These are phyloP conservation scores for Bombus pascuorum DNA, from an alignment of 1,140 invertebrate species.

Conservation along the genomic window DNA sequence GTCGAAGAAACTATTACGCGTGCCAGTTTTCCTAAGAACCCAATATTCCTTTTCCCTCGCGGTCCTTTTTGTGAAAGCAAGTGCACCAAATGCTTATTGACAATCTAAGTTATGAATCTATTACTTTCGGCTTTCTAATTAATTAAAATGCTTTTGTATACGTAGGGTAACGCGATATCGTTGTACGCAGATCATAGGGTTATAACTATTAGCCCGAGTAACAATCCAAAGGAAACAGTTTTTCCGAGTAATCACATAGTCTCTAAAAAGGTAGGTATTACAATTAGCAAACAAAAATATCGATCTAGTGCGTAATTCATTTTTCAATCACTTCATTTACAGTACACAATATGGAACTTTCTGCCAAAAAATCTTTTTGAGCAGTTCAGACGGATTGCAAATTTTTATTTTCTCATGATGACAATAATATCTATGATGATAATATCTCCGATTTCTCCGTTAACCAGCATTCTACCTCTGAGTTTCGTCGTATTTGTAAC, in stretches of 20 bases:
- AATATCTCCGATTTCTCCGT: conserved; percentile 90
- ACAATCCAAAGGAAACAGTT: conserved; percentile 77
- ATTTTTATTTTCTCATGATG: conserved; percentile 92
- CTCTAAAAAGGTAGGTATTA: conserved; percentile 83
- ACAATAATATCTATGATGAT: conserved; percentile 86
- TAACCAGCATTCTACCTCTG: conserved; percentile 89
- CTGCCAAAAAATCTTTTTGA: conserved; percentile 92
- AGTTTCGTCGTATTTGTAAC: conserved; percentile 91
- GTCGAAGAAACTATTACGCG: not conserved
- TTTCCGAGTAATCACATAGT: conserved; percentile 84
- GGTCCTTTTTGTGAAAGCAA: conserved; percentile 36
- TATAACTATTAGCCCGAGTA: conserved; percentile 83
- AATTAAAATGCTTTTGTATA: conserved; percentile 5
- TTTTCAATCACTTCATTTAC: conserved; percentile 57
- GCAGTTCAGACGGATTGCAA: conserved; percentile 92
- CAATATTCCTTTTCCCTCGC: not conserved
- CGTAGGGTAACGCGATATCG: conserved; percentile 84
- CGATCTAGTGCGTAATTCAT: not conserved
- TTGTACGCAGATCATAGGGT: conserved; percentile 82
- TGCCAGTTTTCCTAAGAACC: conserved; percentile 1
- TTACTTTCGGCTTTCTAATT: not conserved
- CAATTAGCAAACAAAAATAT: not conserved
- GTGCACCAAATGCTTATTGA: not conserved
- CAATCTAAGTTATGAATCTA: too few species aligned
- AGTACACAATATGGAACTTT: conserved; percentile 92